Evolutionary conservation across 2,888 invertebrate species (phyloP).

Genomic region (Napeogenes inachia): DNA sequence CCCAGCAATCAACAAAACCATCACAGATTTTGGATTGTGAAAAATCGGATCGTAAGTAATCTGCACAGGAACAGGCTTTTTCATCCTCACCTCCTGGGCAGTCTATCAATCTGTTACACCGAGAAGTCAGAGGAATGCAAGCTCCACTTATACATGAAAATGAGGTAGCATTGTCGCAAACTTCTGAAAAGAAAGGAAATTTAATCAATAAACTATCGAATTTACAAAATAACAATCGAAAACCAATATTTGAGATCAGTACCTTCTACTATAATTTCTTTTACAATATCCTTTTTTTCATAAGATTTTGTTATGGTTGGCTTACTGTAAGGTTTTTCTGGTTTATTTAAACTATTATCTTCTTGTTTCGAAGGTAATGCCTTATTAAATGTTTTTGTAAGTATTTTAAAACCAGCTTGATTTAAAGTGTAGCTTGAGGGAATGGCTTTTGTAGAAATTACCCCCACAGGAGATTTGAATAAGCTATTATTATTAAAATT

Average conservation of each 20-base stretch:
- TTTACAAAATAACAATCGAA: background rate
- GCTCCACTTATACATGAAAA: conserved; percentile 80
- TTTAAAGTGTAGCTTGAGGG: conserved; percentile 79
- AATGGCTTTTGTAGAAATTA: conserved; percentile 79
- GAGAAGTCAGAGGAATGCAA: conserved; percentile 80
- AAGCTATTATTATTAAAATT: conserved; percentile 72
- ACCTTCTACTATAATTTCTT: conserved; percentile 47
- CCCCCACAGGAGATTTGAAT: conserved; percentile 66
- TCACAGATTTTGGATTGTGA: conserved; percentile 86
- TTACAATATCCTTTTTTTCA: conserved; percentile 48
- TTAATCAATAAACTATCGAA: background rate
- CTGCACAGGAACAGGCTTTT: conserved; percentile 84
- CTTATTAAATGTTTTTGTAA: conserved; percentile 81
- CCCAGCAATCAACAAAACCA: conserved; percentile 87
- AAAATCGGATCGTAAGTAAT: conserved; percentile 83
- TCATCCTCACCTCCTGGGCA: conserved; percentile 85
- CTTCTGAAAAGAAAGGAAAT: conserved; percentile 45
- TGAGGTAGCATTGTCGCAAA: conserved; percentile 69
- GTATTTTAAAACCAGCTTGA: conserved; percentile 80
- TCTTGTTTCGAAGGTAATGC: conserved; percentile 67
- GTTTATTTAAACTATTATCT: conserved; percentile 57
- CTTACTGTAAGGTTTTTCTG: conserved; percentile 58
- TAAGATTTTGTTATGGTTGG: conserved; percentile 44
- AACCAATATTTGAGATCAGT: conserved; percentile 23
- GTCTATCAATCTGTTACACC: conserved; percentile 84